Conservation (phyloP, 2,888 invertebrate genomes). For the Leistus spinibarbis region DNA sequence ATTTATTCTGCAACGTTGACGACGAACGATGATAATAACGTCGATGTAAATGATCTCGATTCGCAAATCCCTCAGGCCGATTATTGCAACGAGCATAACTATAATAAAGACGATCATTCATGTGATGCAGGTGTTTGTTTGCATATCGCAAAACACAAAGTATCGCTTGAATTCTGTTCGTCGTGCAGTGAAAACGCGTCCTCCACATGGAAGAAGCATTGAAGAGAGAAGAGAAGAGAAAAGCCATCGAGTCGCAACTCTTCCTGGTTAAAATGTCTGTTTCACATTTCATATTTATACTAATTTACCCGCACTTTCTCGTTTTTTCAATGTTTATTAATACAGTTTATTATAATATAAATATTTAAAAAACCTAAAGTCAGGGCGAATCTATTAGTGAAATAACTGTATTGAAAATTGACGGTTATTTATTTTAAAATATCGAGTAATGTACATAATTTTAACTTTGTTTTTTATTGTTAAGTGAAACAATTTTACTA, state of each 20-base stretch:
- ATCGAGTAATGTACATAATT: neutral
- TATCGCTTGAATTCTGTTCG: conserved; percentile 65
- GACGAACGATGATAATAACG: neutral
- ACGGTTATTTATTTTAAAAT: too few relatives aligned
- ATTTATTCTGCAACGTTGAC: neutral
- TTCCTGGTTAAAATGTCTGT: conserved; percentile 50
- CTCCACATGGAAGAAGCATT: conserved; percentile 47
- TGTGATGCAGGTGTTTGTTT: conserved; percentile 60
- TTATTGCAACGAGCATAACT: conserved; percentile 49
- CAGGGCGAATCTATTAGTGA: too few relatives aligned
- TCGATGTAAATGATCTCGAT: neutral
- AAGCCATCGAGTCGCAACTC: neutral
- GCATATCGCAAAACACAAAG: conserved; percentile 62
- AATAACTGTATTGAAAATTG: too few relatives aligned
- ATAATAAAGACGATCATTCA: conserved; percentile 49
- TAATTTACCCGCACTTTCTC: too few relatives aligned
- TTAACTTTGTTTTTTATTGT: neutral
- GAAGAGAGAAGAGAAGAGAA: conserved; percentile 41
- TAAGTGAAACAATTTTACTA: neutral
- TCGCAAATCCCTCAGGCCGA: neutral
- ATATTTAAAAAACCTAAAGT: neutral
- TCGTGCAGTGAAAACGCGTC: conserved; percentile 61
- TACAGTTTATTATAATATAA: neutral
- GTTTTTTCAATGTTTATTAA: neutral
- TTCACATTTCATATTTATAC: conserved; percentile 38